Conservation (phyloP, 2,797 vertebrate genomes). For the Capromys pilorides region DNA sequence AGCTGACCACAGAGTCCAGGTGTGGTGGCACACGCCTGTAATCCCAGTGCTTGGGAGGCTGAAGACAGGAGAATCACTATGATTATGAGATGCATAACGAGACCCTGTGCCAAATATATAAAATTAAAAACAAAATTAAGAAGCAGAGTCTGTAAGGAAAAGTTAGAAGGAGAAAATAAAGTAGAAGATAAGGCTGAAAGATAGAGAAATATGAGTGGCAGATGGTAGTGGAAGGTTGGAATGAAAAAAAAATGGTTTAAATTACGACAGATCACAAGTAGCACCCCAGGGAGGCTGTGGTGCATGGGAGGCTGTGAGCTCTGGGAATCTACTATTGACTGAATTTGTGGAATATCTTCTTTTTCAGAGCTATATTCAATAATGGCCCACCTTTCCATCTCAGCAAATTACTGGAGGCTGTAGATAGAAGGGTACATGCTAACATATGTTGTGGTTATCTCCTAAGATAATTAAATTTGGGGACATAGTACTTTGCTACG, state of each 20-base stretch:
- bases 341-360: conserved; percentile 63
- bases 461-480: conserved; percentile 74
- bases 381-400: conserved; percentile 70
- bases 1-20: too few species aligned
- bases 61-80: too few species aligned
- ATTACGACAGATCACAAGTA: conserved; percentile 59
- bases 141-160: conserved; percentile 53
- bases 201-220: conserved; percentile 46
- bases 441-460: conserved; percentile 52
- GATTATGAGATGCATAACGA: too few species aligned
- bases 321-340: conserved; percentile 66
- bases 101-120: too few species aligned
- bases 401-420: conserved; percentile 69
- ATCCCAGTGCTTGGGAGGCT: too few species aligned
- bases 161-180: conserved; percentile 32
- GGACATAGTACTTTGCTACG: conserved; percentile 17
- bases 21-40: too few species aligned
- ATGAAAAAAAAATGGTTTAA: conserved; percentile 65
- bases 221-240: conserved; percentile 27
- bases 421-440: conserved; percentile 58
- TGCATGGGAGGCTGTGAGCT: conserved; percentile 49
- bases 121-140: neutral
- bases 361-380: conserved; percentile 70
- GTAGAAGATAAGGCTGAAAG: conserved; percentile 6
- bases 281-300: conserved; percentile 30